phyloP scores from a whole-genome alignment of 2,888 invertebrate genomes.

The Philonicus albiceps region DNA sequence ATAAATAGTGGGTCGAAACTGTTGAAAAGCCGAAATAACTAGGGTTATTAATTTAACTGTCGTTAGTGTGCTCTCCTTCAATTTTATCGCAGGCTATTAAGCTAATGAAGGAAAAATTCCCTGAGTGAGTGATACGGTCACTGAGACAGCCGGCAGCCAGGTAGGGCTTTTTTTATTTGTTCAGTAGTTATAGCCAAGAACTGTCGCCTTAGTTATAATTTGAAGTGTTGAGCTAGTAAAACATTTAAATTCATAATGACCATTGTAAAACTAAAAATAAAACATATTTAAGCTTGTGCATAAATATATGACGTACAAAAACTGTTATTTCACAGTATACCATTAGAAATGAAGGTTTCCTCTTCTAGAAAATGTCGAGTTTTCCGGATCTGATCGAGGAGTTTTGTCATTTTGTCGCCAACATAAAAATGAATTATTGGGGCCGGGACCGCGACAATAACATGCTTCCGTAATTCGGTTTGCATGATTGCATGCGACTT shows the following conservation, averaged over 20 bases:
- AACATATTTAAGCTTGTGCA: neutral
- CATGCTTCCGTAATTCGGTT: conserved; percentile 40
- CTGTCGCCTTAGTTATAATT: neutral
- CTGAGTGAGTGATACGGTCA: neutral
- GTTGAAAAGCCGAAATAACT: conserved; percentile 61
- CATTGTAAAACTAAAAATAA: neutral
- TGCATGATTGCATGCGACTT: conserved; percentile 43
- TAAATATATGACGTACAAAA: neutral
- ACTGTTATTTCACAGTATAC: neutral
- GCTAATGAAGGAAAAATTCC: conserved; percentile 11
- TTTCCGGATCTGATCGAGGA: conserved; percentile 26
- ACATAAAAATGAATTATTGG: conserved; percentile 37
- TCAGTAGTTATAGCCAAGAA: neutral
- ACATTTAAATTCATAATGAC: neutral
- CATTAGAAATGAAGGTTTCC: neutral
- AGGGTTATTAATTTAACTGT: conserved; percentile 63
- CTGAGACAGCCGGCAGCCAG: neutral
- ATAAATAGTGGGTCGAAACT: conserved; percentile 54
- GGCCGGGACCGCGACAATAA: conserved; percentile 31
- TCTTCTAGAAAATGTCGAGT: neutral
- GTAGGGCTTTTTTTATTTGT: neutral
- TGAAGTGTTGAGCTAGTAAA: neutral
- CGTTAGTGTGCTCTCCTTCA: conserved; percentile 49
- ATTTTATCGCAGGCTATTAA: conserved; percentile 33
- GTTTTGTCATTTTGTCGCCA: conserved; percentile 40